Evolutionary conservation across 53 echinoderm and acorn worm genomes (phyloP).

Genomic region (Apostichopus leukothele): DNA sequence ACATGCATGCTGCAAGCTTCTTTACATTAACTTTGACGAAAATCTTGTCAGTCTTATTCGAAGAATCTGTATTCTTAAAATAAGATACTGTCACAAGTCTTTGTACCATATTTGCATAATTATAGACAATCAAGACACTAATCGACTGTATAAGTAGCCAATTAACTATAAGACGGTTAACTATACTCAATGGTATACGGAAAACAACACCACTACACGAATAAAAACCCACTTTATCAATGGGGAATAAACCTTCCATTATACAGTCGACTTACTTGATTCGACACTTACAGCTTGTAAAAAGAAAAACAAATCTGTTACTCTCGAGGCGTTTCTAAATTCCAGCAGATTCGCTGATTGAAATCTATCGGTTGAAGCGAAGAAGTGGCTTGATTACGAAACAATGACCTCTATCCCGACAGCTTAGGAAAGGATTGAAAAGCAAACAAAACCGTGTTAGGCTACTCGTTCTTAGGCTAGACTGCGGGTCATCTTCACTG

Average conservation of each 20-base stretch:
- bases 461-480: not conserved
- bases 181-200: too few relatives aligned
- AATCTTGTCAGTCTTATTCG: too few relatives aligned
- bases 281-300: conserved; percentile 14
- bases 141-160: too few relatives aligned
- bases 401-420: conserved; percentile 14
- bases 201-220: too few relatives aligned
- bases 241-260: not conserved
- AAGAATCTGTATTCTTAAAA: too few relatives aligned
- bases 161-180: too few relatives aligned
- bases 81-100: too few relatives aligned
- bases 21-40: too few relatives aligned
- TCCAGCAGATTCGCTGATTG: conserved; percentile 18
- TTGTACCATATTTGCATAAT: too few relatives aligned
- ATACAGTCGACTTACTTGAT: not conserved
- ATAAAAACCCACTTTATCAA: too few relatives aligned
- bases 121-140: too few relatives aligned
- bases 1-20: too few relatives aligned
- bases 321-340: conserved; percentile 13
- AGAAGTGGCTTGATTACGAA: not conserved
- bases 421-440: not conserved
- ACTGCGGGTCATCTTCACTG: not conserved
- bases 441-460: not conserved
- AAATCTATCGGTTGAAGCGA: conserved; percentile 4
- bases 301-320: conserved; percentile 27